Evolutionary conservation across 1,140 invertebrate species (phyloP).

Genomic region (Danaus plexippus): DNA sequence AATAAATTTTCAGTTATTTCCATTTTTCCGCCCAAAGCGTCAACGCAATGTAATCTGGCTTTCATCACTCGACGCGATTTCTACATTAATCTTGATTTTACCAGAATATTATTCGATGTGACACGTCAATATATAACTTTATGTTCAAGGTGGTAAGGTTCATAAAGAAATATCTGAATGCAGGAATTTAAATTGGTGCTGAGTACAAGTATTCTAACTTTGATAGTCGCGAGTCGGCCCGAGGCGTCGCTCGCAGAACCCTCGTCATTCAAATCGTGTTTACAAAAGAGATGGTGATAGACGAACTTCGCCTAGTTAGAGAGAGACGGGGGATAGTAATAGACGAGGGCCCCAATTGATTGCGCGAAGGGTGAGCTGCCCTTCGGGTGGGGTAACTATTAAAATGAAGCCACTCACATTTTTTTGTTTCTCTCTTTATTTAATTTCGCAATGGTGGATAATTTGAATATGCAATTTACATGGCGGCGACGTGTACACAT

Average conservation of each 20-base stretch:
- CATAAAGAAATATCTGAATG: slow-evolving; percentile 2
- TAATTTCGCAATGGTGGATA: slow-evolving; percentile 64
- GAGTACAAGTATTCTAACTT: slow-evolving; percentile 48
- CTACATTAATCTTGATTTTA: slow-evolving; percentile 45
- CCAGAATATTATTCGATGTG: slow-evolving; percentile 16
- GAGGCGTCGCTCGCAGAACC: slow-evolving; percentile 35
- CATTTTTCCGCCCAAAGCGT: slow-evolving; percentile 53
- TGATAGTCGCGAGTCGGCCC: slow-evolving; percentile 38
- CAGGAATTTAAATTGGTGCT: slow-evolving; percentile 16
- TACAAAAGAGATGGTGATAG: slow-evolving; percentile 32
- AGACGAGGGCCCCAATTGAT: slow-evolving; percentile 57
- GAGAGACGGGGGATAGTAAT: slow-evolving; percentile 33
- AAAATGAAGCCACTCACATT: slow-evolving; percentile 41
- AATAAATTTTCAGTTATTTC: slow-evolving; percentile 36
- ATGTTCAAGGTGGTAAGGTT: background rate
- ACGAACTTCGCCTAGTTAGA: slow-evolving; percentile 17
- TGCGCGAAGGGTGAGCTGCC: slow-evolving; percentile 51
- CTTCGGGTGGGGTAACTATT: slow-evolving; percentile 51
- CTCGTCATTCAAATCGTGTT: slow-evolving; percentile 35
- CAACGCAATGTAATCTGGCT: slow-evolving; percentile 45
- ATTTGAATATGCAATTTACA: slow-evolving; percentile 62
- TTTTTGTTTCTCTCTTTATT: slow-evolving; percentile 68
- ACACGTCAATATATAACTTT: slow-evolving; percentile 24
- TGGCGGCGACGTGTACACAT: slow-evolving; percentile 41
- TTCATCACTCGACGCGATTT: slow-evolving; percentile 47